Conservation (phyloP, 2,888 invertebrate species). For the Phlogophora meticulosa region DNA sequence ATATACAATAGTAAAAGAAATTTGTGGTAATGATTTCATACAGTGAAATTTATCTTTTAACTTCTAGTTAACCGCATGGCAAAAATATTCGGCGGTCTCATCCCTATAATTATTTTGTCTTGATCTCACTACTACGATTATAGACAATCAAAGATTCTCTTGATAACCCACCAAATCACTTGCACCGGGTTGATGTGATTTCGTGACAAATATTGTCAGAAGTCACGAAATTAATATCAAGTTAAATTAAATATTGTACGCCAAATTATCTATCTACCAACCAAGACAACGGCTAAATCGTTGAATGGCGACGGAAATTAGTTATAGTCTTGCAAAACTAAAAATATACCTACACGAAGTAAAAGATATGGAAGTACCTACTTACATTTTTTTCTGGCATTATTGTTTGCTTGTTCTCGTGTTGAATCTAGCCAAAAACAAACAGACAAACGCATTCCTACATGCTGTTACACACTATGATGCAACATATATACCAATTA, state of each 20-base stretch:
- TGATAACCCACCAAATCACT: background rate
- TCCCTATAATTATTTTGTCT: background rate
- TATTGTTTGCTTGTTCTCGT: slow-evolving; percentile 11
- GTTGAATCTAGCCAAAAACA: slow-evolving; percentile 6
- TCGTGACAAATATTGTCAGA: slow-evolving; percentile 30
- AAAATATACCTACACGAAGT: slow-evolving; percentile 6
- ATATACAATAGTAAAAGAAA: background rate
- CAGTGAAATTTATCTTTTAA: no score
- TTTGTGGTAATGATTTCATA: background rate
- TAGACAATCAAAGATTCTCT: background rate
- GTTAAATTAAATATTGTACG: slow-evolving; percentile 7
- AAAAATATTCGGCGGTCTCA: background rate
- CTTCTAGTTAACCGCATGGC: background rate
- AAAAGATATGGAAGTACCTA: background rate
- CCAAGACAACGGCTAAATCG: background rate
- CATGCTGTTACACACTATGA: background rate
- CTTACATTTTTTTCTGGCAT: background rate
- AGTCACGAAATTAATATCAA: slow-evolving; percentile 37
- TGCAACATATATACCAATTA: background rate
- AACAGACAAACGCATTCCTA: background rate
- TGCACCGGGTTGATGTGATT: slow-evolving; percentile 4
- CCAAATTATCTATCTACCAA: slow-evolving; percentile 12
- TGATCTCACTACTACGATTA: background rate
- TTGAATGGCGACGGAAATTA: slow-evolving; percentile 2
- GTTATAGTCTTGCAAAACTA: slow-evolving; percentile 2